Conservation (phyloP, 2,888 invertebrate genomes). For the Lasioglossum malachurum region DNA sequence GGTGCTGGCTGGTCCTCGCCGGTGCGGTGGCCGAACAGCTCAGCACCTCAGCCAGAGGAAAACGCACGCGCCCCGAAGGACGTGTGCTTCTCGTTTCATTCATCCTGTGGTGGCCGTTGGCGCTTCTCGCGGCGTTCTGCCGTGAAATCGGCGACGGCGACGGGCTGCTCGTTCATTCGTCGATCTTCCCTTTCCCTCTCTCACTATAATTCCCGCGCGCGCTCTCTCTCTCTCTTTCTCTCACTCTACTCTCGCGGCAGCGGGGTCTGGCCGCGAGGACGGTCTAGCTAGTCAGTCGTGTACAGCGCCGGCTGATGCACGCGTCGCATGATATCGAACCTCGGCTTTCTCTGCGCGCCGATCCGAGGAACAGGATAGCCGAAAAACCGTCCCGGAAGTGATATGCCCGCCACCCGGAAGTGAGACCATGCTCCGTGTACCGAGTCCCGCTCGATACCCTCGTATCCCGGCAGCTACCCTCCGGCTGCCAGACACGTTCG, state of each 20-base stretch:
- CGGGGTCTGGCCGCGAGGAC: slow-evolving; percentile 28
- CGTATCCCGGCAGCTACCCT: slow-evolving; percentile 1
- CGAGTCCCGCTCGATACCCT: neutral
- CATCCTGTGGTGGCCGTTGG: slow-evolving; percentile 41
- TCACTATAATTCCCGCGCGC: neutral
- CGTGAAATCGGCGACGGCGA: slow-evolving; percentile 21
- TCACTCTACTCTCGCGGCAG: slow-evolving; percentile 12
- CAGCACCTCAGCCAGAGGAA: slow-evolving; percentile 25
- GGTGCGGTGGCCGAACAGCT: slow-evolving; percentile 30
- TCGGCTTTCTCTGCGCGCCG: neutral
- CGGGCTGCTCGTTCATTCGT: slow-evolving; percentile 10
- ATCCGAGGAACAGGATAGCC: neutral
- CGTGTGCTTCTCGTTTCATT: slow-evolving; percentile 41
- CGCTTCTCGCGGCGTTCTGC: slow-evolving; percentile 20
- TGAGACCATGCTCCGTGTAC: slow-evolving; percentile 3
- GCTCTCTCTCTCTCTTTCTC: neutral
- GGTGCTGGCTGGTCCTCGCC: slow-evolving; percentile 19
- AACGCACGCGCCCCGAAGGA: slow-evolving; percentile 40
- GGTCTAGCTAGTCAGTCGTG: slow-evolving; percentile 63
- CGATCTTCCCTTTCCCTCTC: neutral
- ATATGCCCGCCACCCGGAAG: slow-evolving; percentile 10
- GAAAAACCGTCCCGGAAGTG: slow-evolving; percentile 1
- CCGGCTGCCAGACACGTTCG: slow-evolving; percentile 3
- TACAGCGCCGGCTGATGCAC: slow-evolving; percentile 64
- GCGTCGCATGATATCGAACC: slow-evolving; percentile 41